These are phyloP conservation scores for Temnothorax nylanderi DNA, from an alignment of 1,140 invertebrate genomes.

Conservation along the genomic window DNA sequence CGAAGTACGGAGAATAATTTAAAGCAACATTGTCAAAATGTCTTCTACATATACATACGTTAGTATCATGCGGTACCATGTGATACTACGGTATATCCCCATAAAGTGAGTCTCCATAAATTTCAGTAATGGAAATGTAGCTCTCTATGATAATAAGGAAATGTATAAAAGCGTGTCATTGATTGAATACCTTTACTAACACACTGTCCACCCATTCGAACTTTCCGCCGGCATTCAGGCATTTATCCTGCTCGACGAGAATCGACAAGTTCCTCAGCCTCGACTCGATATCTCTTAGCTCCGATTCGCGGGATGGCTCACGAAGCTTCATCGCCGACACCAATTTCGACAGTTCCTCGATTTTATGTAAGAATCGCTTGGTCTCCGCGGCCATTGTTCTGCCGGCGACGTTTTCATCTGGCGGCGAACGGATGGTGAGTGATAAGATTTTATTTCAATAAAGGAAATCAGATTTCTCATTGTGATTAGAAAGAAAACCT, in stretches of 20 bases:
- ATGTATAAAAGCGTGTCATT: constrained; percentile 21
- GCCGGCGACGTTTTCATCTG: constrained; percentile 71
- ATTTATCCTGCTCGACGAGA: constrained; percentile 85
- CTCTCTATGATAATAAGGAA: background rate
- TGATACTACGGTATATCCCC: background rate
- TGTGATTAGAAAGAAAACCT: background rate
- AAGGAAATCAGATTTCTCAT: background rate
- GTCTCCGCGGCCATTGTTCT: constrained; percentile 86
- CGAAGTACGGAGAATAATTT: constrained; percentile 13
- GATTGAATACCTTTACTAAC: constrained; percentile 91
- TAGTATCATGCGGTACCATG: background rate
- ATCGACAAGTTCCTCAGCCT: constrained; percentile 77
- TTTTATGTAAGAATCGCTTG: constrained; percentile 86
- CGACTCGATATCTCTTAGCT: constrained; percentile 82
- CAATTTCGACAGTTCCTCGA: constrained; percentile 75
- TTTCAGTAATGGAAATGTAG: background rate
- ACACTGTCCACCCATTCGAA: constrained; percentile 99
- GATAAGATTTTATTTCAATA: constrained; percentile 25
- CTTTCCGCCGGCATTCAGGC: constrained; percentile 92
- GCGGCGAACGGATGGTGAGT: background rate
- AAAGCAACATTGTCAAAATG: background rate
- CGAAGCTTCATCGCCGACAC: constrained; percentile 73
- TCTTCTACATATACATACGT: background rate
- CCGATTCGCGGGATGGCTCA: constrained; percentile 24
- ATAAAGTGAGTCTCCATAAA: background rate